These are phyloP conservation scores for Eulithis prunata DNA, from an alignment of 2,888 invertebrate species.

Conservation along the genomic window DNA sequence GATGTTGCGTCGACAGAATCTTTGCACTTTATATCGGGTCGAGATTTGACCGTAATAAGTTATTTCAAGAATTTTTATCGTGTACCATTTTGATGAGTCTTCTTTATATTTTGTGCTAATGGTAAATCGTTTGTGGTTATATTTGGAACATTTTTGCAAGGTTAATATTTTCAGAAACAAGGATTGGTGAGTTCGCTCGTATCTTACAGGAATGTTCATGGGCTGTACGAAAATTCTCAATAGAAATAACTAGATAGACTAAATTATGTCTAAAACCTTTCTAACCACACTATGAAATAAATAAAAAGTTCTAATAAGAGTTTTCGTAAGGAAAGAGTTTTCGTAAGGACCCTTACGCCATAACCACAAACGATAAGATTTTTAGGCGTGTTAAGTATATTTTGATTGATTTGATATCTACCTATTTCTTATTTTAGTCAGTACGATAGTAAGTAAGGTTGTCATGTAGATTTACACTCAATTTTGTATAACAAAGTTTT, in stretches of 20 bases:
- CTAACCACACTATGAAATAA: slow-evolving; percentile 17
- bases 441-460: slow-evolving; percentile 63
- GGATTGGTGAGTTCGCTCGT: slow-evolving; percentile 77
- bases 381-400: slow-evolving; percentile 7
- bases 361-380: slow-evolving; percentile 60
- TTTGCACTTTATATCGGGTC: slow-evolving; percentile 61
- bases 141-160: slow-evolving; percentile 72
- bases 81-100: background rate
- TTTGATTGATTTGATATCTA: slow-evolving; percentile 7
- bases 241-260: slow-evolving; percentile 18
- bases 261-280: slow-evolving; percentile 11
- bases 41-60: slow-evolving; percentile 14
- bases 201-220: slow-evolving; percentile 75
- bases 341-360: slow-evolving; percentile 59
- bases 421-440: slow-evolving; percentile 23
- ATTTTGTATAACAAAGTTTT: slow-evolving; percentile 25
- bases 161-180: slow-evolving; percentile 76
- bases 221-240: slow-evolving; percentile 65
- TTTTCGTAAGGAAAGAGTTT: slow-evolving; percentile 67
- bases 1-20: slow-evolving; percentile 51
- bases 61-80: slow-evolving; percentile 4
- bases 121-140: slow-evolving; percentile 60
- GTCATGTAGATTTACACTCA: slow-evolving; percentile 54
- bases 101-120: slow-evolving; percentile 6
- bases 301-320: slow-evolving; percentile 44